Base-by-base conservation (phyloP, 2,113 vertebrate species). In the Meles meles region DNA sequence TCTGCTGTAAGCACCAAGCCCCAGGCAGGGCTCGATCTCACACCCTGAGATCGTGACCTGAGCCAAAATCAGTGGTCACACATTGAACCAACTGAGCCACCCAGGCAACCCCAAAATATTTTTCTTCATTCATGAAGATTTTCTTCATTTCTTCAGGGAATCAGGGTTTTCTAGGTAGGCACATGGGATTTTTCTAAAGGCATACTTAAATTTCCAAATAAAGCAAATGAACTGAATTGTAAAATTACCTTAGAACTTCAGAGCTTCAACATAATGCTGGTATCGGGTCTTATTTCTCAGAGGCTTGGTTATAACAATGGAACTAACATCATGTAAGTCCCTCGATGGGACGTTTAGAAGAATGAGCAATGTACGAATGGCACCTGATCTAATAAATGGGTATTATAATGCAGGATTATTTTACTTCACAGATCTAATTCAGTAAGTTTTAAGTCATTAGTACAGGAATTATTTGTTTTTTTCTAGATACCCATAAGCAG, bases 401-500 rank as follows among this genome's bases (percentile, higher is more conserved):
- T 63, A 5, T 44, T 42, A 34, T 57, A 88, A 7, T n/a, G 2
- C 0, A 47, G 11, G 5, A 13, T 49, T 59, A 52, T 82, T 82
- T 29, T 25, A 31, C 55, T 72, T 97, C 20, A 3, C 34, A 47
- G 34, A 37, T 57, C 31, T 87, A 83, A 57, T 42, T 86, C 37
- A 27, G 0, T 90, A 74, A 37, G 9, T 88, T 72, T 72, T 94
- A 81, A 61, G 21, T 13, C 37, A 6, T 10, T 88, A 90, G 37
- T 74, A 79, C 97, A 84, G 96, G 92, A 80, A 85, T 83, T n/a
- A 1, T 18, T 93, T 98, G 82, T 90, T 98, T 97, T 81, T 97
- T 97, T 84, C 87, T 98, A 99, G 99, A 99, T 98, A 61, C 97
- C 99, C 84, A 98, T 98, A 57, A 98, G 99, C 95, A 99, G 94